Base-by-base conservation (phyloP, 2,888 invertebrate genomes). In the Lamproptera curius region DNA sequence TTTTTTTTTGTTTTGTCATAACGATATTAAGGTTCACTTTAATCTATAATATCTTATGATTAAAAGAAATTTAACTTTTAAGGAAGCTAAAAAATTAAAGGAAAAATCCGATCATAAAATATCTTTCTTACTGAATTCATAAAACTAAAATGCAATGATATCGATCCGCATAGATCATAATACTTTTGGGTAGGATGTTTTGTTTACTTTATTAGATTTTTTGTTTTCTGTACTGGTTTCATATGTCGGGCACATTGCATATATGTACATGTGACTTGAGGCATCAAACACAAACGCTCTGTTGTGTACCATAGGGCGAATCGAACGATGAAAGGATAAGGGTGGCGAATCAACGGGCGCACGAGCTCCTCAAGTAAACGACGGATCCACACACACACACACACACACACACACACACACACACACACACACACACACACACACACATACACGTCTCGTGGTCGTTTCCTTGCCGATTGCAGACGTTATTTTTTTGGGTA, bases 291-390 rank as follows among this genome's bases (percentile, higher is more conserved):
- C 73, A 69, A 67, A 69, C 70, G 65, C 69, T 70, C 76, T 48
- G 66, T 80, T 84, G 69, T 81, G 63, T 71, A 73, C 74, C 74
- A 62, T 81, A 81, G 81, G 95, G 93, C 64, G 94, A 94, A 86
- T 95, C 97, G 65, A 97, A 97, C 89, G 95, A 96, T 90, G 93
- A 94, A 72, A 94, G 97, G 90, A 97, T 97, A 92, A 93, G 94
- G 82, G 94, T 95, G 82, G 97, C 97, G 75, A 98, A 98, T 89
- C 95, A 97, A 89, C 92, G 97, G 73, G 97, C 97, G 77, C 95
- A 95, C 89, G 97, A 97, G 88, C 93, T 98, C 76, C 93, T 97
- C 86, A 95, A 95, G 92, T 94, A 94, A 91, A 88, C 77, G 63
- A 51, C 77, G 71, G 61, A 70, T n/a, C n/a, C n/a, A 65, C 61